Base-by-base conservation (phyloP, 64 coral and sea anemone species). In the Actinia tenebrosa region DNA sequence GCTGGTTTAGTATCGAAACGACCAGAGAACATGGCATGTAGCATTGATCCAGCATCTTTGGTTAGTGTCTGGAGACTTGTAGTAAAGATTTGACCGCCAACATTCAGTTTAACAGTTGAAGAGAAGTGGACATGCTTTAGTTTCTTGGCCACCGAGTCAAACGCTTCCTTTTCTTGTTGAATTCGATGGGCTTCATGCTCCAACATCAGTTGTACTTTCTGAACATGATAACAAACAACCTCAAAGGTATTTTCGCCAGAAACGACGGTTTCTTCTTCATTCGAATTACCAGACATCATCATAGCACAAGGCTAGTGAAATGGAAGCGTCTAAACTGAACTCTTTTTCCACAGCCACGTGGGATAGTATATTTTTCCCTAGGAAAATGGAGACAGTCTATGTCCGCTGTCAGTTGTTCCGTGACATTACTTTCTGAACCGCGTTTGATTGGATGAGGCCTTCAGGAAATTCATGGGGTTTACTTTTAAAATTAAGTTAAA, bases 201-300 rank as follows among this genome's bases (percentile, higher is more conserved):
- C 63, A 89, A 63, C 20, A 89, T 89, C 30, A 72, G 60, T 60
- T 89, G 80, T 20, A 79, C 81, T 89, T 89, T 84, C 53, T 86
- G 27, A 16, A 86, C 77, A 20, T 64, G 61, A 64, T 64, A 64
- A 20, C 61, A 10, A 16, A 64, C 61, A 64, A 2, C 61, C 10
- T 64, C 61, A 22, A 64, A 64, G 4, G 61, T 64, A 18, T 19
- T 20, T 0, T 64, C 19, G 17, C 61, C 61, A 18, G 61, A 18
- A 64, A 64, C 61, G 14, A 16, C 61, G 14, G 19, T 16, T 20
- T 16, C 61, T 20, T 64, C 61, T 18, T 64, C 61, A 20, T 20
- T 64, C 61, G 61, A 64, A 20, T 19, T 64, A 16, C 17, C 61
- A 64, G 61, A 64, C 61, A 64, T 64, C 2, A 1, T 64, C n/a